Base-by-base conservation (phyloP, 30 jellyfish, hydroid and myxozoan genomes). In the Rhopilema esculentum region DNA sequence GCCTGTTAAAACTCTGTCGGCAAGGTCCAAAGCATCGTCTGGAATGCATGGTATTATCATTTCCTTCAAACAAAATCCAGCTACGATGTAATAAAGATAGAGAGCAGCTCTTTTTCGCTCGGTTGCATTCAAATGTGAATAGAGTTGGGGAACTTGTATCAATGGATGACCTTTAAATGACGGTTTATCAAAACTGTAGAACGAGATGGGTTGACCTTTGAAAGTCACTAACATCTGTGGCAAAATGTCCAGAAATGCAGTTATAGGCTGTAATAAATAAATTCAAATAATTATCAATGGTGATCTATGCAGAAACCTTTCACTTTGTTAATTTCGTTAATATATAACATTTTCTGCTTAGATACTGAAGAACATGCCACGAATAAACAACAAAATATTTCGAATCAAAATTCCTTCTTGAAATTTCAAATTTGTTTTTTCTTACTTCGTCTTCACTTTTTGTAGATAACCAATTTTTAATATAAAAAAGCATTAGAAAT, bases 1-100 rank as follows among this genome's bases (percentile, higher is more conserved):
- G 64, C 90, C 90, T 74, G 82, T 80, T 82, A 80, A 30, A 24
- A 80, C 90, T 80, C 90, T 31, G 71, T 80, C 90, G 28, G 90
- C 90, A 19, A 80, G 75, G 65, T 80, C 90, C 31, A 80, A 65
- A 25, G 82, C 82, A 26, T 80, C 90, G 50, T 80, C 90, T 17
- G 90, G 90, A 30, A 26, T 29, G 82, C 90, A 80, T 20, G 90
- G 90, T 30, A 80, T 66, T 18, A 80, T 80, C 6, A 53, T 25
- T 31, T 80, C 90, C 50, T 40, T 31, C 73, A 80, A 80, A 50
- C 90, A 80, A 67, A 80, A 51, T 26, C 90, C 90, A n/a, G 90
- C 90, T 19, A 80, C 32, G 50, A 66, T 65, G 49, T 80, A 80
- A 49, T 80, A 80, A 18, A 80, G 80, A 33, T 80, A 65, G 52